These are phyloP conservation scores for Eurystomus glaucurus DNA, from an alignment of 2,797 vertebrate genomes.

Conservation along the genomic window DNA sequence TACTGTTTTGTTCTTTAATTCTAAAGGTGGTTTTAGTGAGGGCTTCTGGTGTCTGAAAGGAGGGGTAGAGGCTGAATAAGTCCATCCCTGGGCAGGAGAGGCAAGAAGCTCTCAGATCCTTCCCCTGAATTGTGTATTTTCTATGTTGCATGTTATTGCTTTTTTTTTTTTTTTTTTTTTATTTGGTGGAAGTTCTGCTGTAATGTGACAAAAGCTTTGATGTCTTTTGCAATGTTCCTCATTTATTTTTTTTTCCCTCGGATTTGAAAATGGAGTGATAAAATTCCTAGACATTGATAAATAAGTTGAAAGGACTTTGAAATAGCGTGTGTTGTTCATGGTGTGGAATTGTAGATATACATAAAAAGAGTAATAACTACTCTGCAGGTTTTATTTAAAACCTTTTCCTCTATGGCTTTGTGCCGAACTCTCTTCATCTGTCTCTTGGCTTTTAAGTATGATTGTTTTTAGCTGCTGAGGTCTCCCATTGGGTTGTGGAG, in stretches of 20 bases:
- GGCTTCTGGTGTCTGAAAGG: not conserved
- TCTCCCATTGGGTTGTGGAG: not conserved
- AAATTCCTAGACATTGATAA: slow-evolving; percentile 12
- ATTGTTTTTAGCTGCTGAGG: not conserved
- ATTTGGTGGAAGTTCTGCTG: not conserved
- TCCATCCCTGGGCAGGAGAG: not conserved
- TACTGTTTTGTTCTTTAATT: not conserved
- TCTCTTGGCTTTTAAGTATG: not conserved
- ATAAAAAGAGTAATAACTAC: not conserved
- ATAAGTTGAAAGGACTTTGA: slow-evolving; percentile 66
- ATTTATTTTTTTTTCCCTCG: not conserved
- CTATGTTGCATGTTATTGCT: not conserved
- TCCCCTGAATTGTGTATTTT: not conserved
- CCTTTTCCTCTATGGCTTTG: not conserved
- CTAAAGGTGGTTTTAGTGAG: not conserved
- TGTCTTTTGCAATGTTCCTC: not conserved
- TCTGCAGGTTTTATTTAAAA: slow-evolving; percentile 30
- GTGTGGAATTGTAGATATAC: slow-evolving; percentile 39
- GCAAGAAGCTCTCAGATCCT: not conserved
- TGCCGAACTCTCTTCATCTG: not conserved
- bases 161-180: not conserved
- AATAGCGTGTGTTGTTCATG: slow-evolving; percentile 15
- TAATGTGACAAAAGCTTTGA: slow-evolving; percentile 19
- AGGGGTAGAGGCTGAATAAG: not conserved
- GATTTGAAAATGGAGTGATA: slow-evolving; percentile 7